Percentiles rank a stretch among this genome's conserved stretches.
Conservation (phyloP, 1,140 invertebrate species). For the Saxidomus purpurata region DNA sequence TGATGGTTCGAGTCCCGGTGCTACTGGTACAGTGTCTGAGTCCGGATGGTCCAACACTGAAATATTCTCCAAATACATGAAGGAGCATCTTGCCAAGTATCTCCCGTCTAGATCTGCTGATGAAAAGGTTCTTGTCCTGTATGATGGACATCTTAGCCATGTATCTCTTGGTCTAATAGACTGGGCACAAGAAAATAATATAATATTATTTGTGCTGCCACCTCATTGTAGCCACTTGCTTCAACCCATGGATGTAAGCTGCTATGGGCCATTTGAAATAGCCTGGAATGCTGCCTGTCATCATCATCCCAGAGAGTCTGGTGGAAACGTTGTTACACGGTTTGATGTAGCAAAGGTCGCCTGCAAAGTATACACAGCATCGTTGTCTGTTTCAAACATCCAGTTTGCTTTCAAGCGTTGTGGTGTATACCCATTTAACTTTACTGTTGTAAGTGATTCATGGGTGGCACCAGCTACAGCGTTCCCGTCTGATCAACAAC, state of each 20-base stretch:
- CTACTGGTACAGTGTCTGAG: neutral
- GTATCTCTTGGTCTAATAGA: neutral
- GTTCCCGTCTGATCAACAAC: neutral
- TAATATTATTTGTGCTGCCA: conserved; percentile 17
- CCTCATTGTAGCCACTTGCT: conserved; percentile 20
- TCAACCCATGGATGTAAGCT: conserved; percentile 27
- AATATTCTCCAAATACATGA: conserved; percentile 33
- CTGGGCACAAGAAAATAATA: conserved; percentile 17
- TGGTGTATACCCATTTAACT: neutral
- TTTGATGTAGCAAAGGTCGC: neutral
- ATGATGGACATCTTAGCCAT: conserved; percentile 28
- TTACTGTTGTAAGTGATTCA: neutral
- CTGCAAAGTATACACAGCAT: neutral
- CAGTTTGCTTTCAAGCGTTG: neutral
- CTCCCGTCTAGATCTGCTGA: neutral
- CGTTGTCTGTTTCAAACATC: neutral
- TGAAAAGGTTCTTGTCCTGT: neutral
- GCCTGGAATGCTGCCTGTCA: conserved; percentile 7
- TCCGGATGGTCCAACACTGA: conserved; percentile 48
- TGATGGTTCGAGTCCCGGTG: conserved; percentile 18
- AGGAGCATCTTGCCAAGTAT: conserved; percentile 15
- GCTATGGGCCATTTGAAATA: neutral
- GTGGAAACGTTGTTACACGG: neutral
- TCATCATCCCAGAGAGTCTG: neutral
- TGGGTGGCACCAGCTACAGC: neutral